Base-by-base conservation (phyloP, 23 tunicate species). In the Ciona savignyi region DNA sequence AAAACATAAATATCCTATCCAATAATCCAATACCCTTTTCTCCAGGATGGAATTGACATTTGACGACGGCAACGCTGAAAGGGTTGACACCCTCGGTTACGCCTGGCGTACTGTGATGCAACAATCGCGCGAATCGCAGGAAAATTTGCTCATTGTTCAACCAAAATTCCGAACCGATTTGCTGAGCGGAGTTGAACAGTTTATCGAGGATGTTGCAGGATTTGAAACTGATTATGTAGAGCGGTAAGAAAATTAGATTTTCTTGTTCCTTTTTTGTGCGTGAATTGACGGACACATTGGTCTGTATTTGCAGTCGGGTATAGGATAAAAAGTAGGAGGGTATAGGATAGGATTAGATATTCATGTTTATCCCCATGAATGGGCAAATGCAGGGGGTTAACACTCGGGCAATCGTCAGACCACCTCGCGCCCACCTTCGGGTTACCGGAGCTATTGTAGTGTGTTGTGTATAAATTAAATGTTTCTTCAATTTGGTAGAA, bases 61-160 rank as follows among this genome's bases (percentile, higher is more conserved):
- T 77, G 81, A 82, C 49, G 98, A 93, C 63, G 98, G 98, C 49
- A 93, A 93, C 60, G 76, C 92, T 1, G 98, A 93, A 78, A 70
- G 88, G 28, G 98, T 93, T 34, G 98, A 93, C 62, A 86, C 95
- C 29, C 80, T 93, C n/a, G 85, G 98, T 0, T 93, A 93, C 65
- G 88, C 98, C 31, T 93, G 98, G 98, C 63, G 63, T 34, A 93
- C 92, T 27, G 74, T 82, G 32, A 81, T 42, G 51, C 71, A 78
- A 35, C 98, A 93, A 67, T 94, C 87, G 62, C 80, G 66, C 26
- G 97, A 90, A 21, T 80, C 86, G 1, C 92, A 85, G 70, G 69
- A 60, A 29, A 34, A 70, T 26, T 63, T 92, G 31, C 64, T 79
- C 25, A 69, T 60, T 49, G 85, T 85, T 11, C 98, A 92, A 69